Base-by-base conservation (phyloP, 2,888 invertebrate genomes). In the Psylliodes chrysocephalus region DNA sequence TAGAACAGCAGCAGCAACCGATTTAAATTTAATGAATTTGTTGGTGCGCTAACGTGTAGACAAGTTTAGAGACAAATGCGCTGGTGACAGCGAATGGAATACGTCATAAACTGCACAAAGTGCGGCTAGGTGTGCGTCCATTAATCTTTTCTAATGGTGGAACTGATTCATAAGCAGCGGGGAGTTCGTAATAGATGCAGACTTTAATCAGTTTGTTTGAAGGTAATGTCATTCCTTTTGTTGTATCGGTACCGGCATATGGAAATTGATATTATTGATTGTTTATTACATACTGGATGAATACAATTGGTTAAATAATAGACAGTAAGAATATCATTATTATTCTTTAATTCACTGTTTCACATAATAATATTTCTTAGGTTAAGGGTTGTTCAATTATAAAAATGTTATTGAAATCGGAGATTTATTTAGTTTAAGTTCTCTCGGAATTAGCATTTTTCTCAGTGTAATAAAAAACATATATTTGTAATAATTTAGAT, bases 71-170 rank as follows among this genome's bases (percentile, higher is more conserved):
- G 53, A 54, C 54, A 54, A 54, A 54, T 54, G 54, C 54, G n/a
- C 25, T 25, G 38, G 54, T 54, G 54, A 42, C 42, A 54, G 54
- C 14, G 40, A 54, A 54, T 54, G 54, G 54, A 54, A 40, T 40
- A 54, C 54, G 40, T 54, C 54, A 54, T 54, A 38, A 40, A 54
- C 14, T 54, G 54, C 54, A 54, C 54, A 54, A 54, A 54, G 54
- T 54, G 54, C 38, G 35, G 30, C 38, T 54, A 28, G 12, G 54
- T 54, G 40, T 42, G 40, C 14, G 25, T 2, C 54, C 54, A 54
- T 54, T 54, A 40, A 54, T 54, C 54, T 54, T 30, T 10, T 19
- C 53, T 53, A 49, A 49, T 25, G 12, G 54, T 54, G 25, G 25
- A 40, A 18, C 14, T 15, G 54, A 8, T 25, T 42, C 25, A 12